Evolutionary conservation across 1,140 invertebrate species (phyloP).

Genomic region (Drosophila repletoides): DNA sequence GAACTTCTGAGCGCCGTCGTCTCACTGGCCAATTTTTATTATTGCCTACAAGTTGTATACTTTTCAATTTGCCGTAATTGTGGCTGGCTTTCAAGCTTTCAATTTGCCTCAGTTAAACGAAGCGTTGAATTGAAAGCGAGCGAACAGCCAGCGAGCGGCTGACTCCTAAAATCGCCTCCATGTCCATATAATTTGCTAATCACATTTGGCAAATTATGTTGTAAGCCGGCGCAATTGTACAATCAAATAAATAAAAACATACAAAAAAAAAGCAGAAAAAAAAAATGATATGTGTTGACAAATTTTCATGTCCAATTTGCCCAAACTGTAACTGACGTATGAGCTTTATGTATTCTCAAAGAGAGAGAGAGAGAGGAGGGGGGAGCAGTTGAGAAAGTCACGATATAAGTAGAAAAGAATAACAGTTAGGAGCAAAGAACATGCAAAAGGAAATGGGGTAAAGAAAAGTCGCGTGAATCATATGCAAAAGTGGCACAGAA

Average conservation of each 20-base stretch:
- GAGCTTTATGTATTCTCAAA: too few species aligned
- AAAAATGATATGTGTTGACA: constrained; percentile 47
- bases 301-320: constrained; percentile 59
- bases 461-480: constrained; percentile 69
- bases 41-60: constrained; percentile 66
- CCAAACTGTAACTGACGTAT: constrained; percentile 32
- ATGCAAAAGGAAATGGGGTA: constrained; percentile 40
- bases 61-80: constrained; percentile 75
- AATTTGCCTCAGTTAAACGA: constrained; percentile 77
- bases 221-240: constrained; percentile 70
- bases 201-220: constrained; percentile 79
- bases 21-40: constrained; percentile 72
- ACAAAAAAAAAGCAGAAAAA: constrained; percentile 12
- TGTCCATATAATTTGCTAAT: constrained; percentile 75
- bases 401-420: too few species aligned
- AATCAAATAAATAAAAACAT: constrained; percentile 39
- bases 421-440: constrained; percentile 24
- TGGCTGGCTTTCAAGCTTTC: constrained; percentile 62
- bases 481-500: constrained; percentile 62
- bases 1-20: constrained; percentile 41
- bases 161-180: constrained; percentile 10
- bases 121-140: constrained; percentile 79
- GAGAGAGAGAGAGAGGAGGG: constrained; percentile 1
- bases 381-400: background rate
- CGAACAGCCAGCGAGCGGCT: background rate